These are phyloP conservation scores for Marronus borbonicus DNA, from an alignment of 2,888 invertebrate genomes.

Conservation along the genomic window DNA sequence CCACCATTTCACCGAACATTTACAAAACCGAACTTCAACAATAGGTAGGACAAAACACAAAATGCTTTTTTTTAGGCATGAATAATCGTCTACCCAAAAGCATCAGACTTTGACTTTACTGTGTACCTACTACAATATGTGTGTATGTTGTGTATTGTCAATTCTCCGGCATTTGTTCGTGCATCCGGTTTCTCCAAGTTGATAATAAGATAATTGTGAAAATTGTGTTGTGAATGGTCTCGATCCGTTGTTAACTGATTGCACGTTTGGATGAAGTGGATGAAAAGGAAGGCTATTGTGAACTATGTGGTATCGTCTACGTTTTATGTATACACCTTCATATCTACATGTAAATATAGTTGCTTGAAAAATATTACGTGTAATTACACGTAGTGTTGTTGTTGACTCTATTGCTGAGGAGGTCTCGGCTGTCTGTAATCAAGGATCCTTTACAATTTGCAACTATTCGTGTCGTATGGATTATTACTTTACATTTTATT, in stretches of 20 bases:
- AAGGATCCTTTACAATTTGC: too few species aligned
- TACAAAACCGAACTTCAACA: neutral
- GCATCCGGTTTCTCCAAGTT: conserved; percentile 17
- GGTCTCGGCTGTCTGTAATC: too few species aligned
- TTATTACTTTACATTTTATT: too few species aligned
- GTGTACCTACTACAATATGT: neutral
- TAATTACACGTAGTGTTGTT: too few species aligned
- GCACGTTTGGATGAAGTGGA: neutral
- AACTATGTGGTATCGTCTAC: neutral
- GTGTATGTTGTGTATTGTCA: neutral
- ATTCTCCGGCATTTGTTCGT: conserved; percentile 21
- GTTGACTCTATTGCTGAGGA: too few species aligned
- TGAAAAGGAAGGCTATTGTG: neutral
- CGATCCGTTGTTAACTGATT: conserved; percentile 21
- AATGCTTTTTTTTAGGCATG: conserved; percentile 16
- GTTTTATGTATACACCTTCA: neutral
- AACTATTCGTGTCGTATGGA: too few species aligned
- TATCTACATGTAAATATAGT: too few species aligned
- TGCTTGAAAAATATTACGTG: too few species aligned
- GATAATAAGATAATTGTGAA: conserved; percentile 38
- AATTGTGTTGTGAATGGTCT: conserved; percentile 35
- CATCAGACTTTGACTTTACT: conserved; percentile 9
- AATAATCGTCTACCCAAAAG: neutral
- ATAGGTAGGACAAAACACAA: neutral
- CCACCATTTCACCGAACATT: neutral